These are phyloP conservation scores for Glomeris marginata DNA, from an alignment of 2,888 invertebrate species.

Conservation along the genomic window DNA sequence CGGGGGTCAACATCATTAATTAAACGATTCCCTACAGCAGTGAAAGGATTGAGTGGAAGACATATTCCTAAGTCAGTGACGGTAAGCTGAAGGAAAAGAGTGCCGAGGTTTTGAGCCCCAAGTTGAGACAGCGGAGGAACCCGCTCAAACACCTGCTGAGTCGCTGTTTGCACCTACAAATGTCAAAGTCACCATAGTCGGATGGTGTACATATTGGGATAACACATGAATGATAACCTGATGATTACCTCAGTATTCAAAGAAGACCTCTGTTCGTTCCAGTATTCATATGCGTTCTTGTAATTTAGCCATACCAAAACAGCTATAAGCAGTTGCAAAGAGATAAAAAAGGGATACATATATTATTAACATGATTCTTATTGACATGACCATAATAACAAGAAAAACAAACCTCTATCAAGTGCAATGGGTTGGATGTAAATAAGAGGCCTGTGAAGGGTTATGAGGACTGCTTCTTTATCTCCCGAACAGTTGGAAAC, in stretches of 20 bases:
- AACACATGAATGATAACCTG: not conserved
- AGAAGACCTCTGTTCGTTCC: slow-evolving; percentile 89
- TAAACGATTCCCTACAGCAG: slow-evolving; percentile 36
- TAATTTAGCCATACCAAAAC: slow-evolving; percentile 98
- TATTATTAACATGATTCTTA: no score
- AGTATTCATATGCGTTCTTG: slow-evolving; percentile 98
- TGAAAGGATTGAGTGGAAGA: slow-evolving; percentile 70
- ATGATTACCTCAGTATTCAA: slow-evolving; percentile 64
- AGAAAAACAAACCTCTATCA: slow-evolving; percentile 46
- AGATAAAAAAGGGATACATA: no score
- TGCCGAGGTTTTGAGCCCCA: slow-evolving; percentile 66
- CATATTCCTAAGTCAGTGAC: slow-evolving; percentile 96
- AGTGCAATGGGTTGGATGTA: slow-evolving; percentile 95
- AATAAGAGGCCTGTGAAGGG: slow-evolving; percentile 79
- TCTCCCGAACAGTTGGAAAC: slow-evolving; percentile 37
- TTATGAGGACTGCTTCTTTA: slow-evolving; percentile 56
- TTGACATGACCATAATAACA: not conserved
- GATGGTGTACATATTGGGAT: not conserved
- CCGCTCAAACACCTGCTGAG: slow-evolving; percentile 42
- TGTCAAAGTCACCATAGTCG: not conserved
- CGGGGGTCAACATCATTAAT: slow-evolving; percentile 52
- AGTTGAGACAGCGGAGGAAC: slow-evolving; percentile 59
- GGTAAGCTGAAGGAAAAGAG: slow-evolving; percentile 80
- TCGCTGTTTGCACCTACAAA: slow-evolving; percentile 32
- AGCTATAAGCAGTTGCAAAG: slow-evolving; percentile 36